phyloP scores from a whole-genome alignment of 2,113 vertebrate species.

The Dasyurus viverrinus region DNA sequence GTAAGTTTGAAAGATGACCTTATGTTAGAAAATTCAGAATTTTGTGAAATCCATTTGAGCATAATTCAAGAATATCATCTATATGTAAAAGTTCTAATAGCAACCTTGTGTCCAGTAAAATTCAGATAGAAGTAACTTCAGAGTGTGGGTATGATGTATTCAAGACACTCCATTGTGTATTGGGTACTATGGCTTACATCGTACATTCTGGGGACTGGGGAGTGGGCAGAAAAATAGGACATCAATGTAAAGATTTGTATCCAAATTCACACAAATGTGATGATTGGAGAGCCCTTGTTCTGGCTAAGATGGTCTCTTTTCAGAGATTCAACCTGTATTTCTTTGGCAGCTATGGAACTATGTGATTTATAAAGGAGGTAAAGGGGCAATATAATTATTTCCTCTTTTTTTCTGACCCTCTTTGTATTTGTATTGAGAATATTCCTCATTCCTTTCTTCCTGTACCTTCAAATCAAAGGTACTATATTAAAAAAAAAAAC shows the following conservation, averaged over 20 bases:
- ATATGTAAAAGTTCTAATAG: background rate
- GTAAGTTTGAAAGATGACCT: background rate
- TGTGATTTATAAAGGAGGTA: rapidly evolving
- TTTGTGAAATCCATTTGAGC: background rate
- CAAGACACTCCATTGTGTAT: background rate
- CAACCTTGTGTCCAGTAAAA: background rate
- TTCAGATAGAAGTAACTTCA: background rate
- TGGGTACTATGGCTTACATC: background rate
- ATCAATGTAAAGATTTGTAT: background rate
- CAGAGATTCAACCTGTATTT: too few species aligned
- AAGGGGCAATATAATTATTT: background rate
- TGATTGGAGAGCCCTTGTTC: background rate
- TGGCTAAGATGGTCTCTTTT: background rate
- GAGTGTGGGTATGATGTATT: background rate
- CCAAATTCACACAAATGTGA: background rate
- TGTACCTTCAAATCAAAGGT: background rate
- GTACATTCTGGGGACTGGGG: background rate
- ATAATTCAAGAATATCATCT: background rate
- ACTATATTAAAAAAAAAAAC: background rate
- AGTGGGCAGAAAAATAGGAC: background rate
- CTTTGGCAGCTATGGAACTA: background rate
- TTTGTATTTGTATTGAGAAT: background rate
- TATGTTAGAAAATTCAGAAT: background rate
- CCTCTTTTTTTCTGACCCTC: background rate
- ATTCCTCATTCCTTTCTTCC: background rate